phyloP scores from a whole-genome alignment of 2,888 invertebrate species.

The Eupithecia abbreviata region DNA sequence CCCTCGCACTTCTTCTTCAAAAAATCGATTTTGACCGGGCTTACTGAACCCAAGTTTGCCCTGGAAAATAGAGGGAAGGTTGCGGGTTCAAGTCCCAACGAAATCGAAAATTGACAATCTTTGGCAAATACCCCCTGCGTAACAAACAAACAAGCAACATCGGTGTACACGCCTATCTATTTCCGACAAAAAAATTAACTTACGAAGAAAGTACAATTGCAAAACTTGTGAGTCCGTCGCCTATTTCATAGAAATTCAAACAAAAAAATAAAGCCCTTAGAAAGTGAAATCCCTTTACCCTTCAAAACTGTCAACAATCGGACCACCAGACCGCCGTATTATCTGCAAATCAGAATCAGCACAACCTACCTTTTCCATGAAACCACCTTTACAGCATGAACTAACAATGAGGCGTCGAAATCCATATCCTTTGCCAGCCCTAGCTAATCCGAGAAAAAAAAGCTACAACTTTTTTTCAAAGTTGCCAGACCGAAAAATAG shows the following conservation, averaged over 20 bases:
- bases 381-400: conserved; percentile 72
- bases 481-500: conserved; percentile 78
- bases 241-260: background rate
- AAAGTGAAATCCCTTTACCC: conserved; percentile 69
- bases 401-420: conserved; percentile 81
- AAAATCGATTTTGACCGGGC: too few relatives aligned
- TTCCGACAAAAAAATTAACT: background rate
- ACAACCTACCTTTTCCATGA: conserved; percentile 72
- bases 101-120: background rate
- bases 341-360: conserved; percentile 64
- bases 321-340: conserved; percentile 73
- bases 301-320: conserved; percentile 72
- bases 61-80: too few relatives aligned
- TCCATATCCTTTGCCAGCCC: conserved; percentile 77
- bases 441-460: conserved; percentile 63
- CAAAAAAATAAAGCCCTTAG: conserved; percentile 46
- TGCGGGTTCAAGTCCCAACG: too few relatives aligned
- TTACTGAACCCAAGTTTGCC: too few relatives aligned
- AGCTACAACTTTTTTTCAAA: conserved; percentile 67
- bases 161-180: background rate
- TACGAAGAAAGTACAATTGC: background rate
- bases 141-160: background rate
- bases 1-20: too few relatives aligned
- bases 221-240: background rate
- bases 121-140: background rate